A percentile compares a stretch with the other conserved stretches of the same genome.
phyloP scores from a whole-genome alignment of 2,113 vertebrate genomes.

The Coturnix japonica region DNA sequence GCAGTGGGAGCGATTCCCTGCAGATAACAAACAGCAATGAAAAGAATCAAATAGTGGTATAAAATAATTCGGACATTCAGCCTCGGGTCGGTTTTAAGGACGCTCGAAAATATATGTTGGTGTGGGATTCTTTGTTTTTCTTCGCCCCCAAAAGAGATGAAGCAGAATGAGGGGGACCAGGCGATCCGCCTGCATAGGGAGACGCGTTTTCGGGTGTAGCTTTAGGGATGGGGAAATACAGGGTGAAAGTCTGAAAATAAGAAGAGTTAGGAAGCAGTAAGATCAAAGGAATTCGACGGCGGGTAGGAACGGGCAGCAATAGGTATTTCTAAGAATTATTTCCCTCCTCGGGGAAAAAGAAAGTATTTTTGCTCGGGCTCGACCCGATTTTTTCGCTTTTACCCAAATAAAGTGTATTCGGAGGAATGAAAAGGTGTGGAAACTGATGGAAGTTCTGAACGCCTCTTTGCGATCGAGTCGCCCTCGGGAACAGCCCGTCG shows the following conservation, averaged over 20 bases:
- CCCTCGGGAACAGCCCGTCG: background rate
- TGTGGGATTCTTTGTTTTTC: too few relatives aligned
- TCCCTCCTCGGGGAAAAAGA: fast-evolving
- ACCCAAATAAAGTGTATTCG: background rate
- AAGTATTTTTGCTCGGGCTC: background rate
- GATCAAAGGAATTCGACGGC: background rate
- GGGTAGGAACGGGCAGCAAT: background rate
- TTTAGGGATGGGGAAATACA: background rate
- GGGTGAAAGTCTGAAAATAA: background rate
- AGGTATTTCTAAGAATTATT: background rate
- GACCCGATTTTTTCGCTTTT: background rate
- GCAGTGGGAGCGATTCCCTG: constrained; percentile 3
- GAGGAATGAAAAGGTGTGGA: background rate
- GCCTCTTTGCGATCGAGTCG: background rate
- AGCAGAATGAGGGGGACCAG: background rate
- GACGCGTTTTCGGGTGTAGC: background rate
- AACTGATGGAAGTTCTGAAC: background rate
- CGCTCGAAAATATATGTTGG: background rate
- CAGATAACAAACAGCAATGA: background rate
- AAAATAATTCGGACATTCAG: background rate
- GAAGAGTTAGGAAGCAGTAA: background rate
- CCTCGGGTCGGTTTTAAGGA: background rate
- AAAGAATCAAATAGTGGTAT: background rate
- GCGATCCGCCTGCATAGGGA: background rate
- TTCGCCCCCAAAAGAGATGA: background rate